Percentiles rank a stretch among this genome's conserved stretches.
phyloP scores from a whole-genome alignment of 2,797 vertebrate genomes.

The Sebastes itinus region DNA sequence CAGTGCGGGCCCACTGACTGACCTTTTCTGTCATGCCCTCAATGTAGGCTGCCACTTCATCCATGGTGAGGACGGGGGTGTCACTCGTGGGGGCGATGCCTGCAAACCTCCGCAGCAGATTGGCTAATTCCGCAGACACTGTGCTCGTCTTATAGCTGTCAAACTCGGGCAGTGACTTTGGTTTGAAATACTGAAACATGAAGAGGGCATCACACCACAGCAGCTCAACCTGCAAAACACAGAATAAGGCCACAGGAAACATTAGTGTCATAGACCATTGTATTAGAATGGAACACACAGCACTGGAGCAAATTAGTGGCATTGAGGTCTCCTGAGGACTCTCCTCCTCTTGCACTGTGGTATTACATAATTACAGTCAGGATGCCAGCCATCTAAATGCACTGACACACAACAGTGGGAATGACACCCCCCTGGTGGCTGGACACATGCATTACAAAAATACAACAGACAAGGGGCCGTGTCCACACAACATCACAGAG shows the following conservation, averaged over 20 bases:
- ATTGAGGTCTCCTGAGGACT: neutral
- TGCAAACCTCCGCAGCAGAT: slow-evolving; percentile 92
- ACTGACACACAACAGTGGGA: neutral
- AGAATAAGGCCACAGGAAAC: neutral
- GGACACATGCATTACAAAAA: slow-evolving; percentile 50
- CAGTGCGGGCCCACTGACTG: slow-evolving; percentile 7
- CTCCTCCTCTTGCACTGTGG: slow-evolving; percentile 1
- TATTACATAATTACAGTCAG: slow-evolving; percentile 12
- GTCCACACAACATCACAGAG: neutral
- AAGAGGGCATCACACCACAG: slow-evolving; percentile 92
- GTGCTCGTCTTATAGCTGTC: slow-evolving; percentile 99
- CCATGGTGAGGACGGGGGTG: slow-evolving; percentile 88
- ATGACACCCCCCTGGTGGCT: slow-evolving; percentile 63
- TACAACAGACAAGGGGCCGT: neutral
- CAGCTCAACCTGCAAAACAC: slow-evolving; percentile 89
- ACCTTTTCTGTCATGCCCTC: slow-evolving; percentile 91
- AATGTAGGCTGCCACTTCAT: slow-evolving; percentile 92
- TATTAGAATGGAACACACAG: neutral
- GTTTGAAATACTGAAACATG: slow-evolving; percentile 98
- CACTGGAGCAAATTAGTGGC: neutral
- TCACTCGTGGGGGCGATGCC: slow-evolving; percentile 88
- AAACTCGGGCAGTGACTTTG: slow-evolving; percentile 96
- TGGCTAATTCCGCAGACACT: slow-evolving; percentile 96
- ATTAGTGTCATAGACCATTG: neutral
- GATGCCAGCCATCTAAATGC: neutral